These are phyloP conservation scores for Trichomalopsis sarcophagae DNA, from an alignment of 1,140 invertebrate genomes.

Conservation along the genomic window DNA sequence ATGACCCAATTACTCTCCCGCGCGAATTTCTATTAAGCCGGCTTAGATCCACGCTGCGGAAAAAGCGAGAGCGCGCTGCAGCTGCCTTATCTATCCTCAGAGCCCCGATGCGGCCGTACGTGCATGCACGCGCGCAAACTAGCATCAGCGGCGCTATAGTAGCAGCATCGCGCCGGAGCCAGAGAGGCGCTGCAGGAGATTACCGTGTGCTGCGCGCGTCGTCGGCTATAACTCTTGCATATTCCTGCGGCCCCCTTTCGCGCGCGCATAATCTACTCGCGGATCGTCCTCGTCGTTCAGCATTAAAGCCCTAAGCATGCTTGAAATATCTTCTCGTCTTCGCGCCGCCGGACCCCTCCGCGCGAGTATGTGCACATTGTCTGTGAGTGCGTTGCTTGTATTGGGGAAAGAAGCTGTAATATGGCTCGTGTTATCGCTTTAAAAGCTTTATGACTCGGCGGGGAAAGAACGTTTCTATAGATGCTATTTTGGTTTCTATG, in stretches of 20 bases:
- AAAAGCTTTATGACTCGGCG: background rate
- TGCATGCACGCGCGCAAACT: background rate
- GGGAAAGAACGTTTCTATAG: no score
- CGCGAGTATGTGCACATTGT: background rate
- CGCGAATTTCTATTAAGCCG: background rate
- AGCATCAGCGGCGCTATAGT: background rate
- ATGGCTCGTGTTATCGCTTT: background rate
- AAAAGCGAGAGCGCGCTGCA: background rate
- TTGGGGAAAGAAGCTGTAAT: no score
- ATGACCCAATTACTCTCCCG: background rate
- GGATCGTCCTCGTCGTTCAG: constrained; percentile 54
- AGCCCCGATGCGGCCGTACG: background rate
- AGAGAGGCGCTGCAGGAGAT: constrained; percentile 44
- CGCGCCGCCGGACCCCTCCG: background rate
- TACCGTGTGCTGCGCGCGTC: constrained; percentile 55
- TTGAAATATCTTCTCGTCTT: constrained; percentile 47
- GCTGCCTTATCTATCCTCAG: background rate
- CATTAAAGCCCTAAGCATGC: constrained; percentile 58
- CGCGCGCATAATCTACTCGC: constrained; percentile 58
- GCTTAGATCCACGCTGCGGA: background rate
- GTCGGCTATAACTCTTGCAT: constrained; percentile 58
- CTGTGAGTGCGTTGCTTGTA: background rate
- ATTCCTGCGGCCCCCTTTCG: constrained; percentile 44
- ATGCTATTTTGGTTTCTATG: no score
- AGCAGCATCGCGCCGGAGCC: background rate